Conservation (phyloP, 2,888 invertebrate species). For the Melinopterus prodromus region DNA sequence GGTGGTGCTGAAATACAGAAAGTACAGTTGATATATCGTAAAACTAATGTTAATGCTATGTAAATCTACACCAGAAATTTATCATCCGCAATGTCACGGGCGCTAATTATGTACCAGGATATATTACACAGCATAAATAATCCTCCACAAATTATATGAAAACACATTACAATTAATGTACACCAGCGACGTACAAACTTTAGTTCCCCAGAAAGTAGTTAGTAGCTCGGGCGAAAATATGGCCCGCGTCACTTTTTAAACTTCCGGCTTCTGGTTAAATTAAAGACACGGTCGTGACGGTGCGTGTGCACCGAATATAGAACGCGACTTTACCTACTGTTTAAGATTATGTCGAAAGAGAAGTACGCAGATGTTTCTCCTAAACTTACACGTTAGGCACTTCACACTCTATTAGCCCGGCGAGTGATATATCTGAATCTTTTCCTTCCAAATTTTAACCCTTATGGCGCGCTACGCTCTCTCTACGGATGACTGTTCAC, state of each 20-base stretch:
- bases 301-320: not conserved
- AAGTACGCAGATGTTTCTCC: not conserved
- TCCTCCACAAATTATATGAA: not conserved
- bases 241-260: not conserved
- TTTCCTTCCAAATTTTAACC: not conserved
- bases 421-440: not conserved
- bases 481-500: not conserved
- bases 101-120: not conserved
- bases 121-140: not conserved
- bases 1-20: not conserved
- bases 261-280: not conserved
- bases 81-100: not conserved
- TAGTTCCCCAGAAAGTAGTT: not conserved
- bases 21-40: not conserved
- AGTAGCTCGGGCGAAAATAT: not conserved
- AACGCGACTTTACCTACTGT: not conserved
- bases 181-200: not conserved
- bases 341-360: not conserved
- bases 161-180: not conserved
- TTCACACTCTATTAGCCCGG: not conserved
- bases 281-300: not conserved
- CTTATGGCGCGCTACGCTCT: not conserved
- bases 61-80: not conserved
- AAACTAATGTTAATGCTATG: not conserved
- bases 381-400: conserved; percentile 4